Evolutionary conservation across 2,888 invertebrate genomes (phyloP).

Genomic region (Hyposoter dolosus): DNA sequence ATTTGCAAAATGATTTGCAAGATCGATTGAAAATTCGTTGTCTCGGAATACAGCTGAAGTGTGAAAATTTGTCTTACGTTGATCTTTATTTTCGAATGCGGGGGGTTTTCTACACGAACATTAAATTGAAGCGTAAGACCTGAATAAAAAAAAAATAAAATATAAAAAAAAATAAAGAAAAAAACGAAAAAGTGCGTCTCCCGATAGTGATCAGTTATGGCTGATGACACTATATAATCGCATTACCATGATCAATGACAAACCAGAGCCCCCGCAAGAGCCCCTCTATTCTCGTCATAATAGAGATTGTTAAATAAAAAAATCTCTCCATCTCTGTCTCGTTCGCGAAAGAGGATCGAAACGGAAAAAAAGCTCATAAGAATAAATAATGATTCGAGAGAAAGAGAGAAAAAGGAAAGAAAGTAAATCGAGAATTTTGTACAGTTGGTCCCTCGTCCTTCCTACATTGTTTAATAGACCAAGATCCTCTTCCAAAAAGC

Average conservation of each 20-base stretch:
- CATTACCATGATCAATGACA: constrained; percentile 83
- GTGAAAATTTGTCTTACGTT: constrained; percentile 37
- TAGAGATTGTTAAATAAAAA: constrained; percentile 53
- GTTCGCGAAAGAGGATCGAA: constrained; percentile 47
- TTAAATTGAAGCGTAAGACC: constrained; percentile 48
- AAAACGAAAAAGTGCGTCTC: constrained; percentile 54
- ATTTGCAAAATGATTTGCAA: constrained; percentile 50
- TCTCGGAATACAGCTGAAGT: constrained; percentile 59
- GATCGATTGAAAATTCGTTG: background rate
- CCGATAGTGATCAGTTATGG: constrained; percentile 67
- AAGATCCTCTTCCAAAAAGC: constrained; percentile 40
- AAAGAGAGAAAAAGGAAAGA: constrained; percentile 42
- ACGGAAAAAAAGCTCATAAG: constrained; percentile 24
- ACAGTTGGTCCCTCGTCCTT: constrained; percentile 46
- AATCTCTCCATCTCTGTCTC: constrained; percentile 66
- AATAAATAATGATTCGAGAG: constrained; percentile 31
- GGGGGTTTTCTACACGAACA: constrained; percentile 58
- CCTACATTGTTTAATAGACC: constrained; percentile 31
- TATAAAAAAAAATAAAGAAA: constrained; percentile 52
- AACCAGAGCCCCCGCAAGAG: constrained; percentile 84
- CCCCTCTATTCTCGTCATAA: constrained; percentile 73
- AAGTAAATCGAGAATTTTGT: constrained; percentile 60
- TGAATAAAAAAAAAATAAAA: constrained; percentile 47
- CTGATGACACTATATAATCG: constrained; percentile 69
- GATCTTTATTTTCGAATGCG: constrained; percentile 59